Evolutionary conservation across 2,888 invertebrate species (phyloP).

Genomic region (Fragum fragum): DNA sequence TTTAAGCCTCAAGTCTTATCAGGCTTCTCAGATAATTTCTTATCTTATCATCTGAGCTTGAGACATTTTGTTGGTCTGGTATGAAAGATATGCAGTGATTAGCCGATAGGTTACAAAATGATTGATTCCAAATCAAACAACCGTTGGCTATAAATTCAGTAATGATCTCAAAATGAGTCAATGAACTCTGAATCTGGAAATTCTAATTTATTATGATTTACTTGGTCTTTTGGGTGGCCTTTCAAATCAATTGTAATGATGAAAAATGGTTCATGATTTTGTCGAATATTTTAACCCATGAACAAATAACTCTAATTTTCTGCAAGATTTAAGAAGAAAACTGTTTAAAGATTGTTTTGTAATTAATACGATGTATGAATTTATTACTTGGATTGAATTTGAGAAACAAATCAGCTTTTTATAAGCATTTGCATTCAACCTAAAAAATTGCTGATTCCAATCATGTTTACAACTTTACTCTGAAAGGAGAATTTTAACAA

Average conservation of each 20-base stretch:
- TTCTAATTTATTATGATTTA: neutral
- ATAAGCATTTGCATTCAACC: no score
- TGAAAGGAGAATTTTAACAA: no score
- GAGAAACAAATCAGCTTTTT: no score
- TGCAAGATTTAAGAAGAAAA: no score
- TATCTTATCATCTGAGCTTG: slow-evolving; percentile 23
- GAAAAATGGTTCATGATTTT: no score
- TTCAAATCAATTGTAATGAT: neutral
- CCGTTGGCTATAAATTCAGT: neutral
- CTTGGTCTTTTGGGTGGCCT: neutral
- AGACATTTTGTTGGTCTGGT: slow-evolving; percentile 16
- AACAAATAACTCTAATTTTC: no score
- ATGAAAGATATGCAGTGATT: slow-evolving; percentile 27
- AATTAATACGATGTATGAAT: no score
- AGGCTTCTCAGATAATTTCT: slow-evolving; percentile 13
- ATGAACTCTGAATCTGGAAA: neutral
- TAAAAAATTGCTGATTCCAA: no score
- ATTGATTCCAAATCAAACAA: slow-evolving; percentile 26
- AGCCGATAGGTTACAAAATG: slow-evolving; percentile 26
- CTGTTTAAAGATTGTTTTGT: no score
- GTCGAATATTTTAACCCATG: no score
- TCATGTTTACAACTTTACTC: no score
- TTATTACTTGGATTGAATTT: no score
- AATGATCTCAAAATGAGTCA: neutral
- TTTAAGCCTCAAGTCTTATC: neutral